Conservation (phyloP, 1,140 invertebrate genomes). For the Eueides isabella region DNA sequence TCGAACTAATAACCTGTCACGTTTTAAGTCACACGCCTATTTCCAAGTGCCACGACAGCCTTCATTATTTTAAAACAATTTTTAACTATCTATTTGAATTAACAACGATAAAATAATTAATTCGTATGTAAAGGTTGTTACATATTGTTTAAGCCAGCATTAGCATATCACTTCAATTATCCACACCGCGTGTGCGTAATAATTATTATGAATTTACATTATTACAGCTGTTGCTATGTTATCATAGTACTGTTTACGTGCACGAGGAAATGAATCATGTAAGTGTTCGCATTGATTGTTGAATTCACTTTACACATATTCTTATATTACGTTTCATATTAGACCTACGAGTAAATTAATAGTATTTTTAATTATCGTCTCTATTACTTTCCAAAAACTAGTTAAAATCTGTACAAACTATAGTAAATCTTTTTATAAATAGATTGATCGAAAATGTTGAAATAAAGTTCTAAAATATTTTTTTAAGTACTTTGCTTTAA, state of each 20-base stretch:
- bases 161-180: conserved; percentile 45
- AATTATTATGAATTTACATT: conserved; percentile 52
- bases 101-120: conserved; percentile 6
- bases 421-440: too few relatives aligned
- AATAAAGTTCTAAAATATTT: too few relatives aligned
- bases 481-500: too few relatives aligned
- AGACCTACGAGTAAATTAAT: too few relatives aligned
- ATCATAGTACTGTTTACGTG: conserved; percentile 36
- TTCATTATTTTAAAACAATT: background rate
- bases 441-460: too few relatives aligned
- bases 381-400: too few relatives aligned
- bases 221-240: conserved; percentile 46
- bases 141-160: conserved; percentile 30
- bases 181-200: conserved; percentile 41
- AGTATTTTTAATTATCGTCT: too few relatives aligned
- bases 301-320: background rate
- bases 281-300: conserved; percentile 2
- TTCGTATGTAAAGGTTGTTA: conserved; percentile 21
- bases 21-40: too few relatives aligned
- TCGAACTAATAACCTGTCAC: too few relatives aligned
- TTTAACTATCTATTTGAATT: background rate
- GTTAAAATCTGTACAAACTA: too few relatives aligned
- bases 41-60: too few relatives aligned
- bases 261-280: conserved; percentile 41
- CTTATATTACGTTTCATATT: too few relatives aligned